Percentiles rank a stretch among this genome's conserved stretches.
phyloP scores from a whole-genome alignment of 2,888 invertebrate species.

The Macaria notata region DNA sequence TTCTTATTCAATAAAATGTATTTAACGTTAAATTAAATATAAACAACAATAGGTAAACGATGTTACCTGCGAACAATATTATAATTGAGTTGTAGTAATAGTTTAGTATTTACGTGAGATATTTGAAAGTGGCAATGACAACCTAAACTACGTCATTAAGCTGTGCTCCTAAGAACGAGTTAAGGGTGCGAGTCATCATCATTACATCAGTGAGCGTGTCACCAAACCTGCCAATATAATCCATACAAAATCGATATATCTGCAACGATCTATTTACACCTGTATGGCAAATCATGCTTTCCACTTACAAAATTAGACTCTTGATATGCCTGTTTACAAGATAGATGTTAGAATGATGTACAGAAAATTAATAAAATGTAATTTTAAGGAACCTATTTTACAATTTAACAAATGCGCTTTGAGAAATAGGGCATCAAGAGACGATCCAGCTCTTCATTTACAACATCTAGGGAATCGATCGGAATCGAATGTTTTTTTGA shows the following conservation, averaged over 20 bases:
- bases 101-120: constrained; percentile 23
- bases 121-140: constrained; percentile 39
- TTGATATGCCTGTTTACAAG: constrained; percentile 27
- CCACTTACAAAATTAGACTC: constrained; percentile 18
- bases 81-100: constrained; percentile 43
- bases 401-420: constrained; percentile 3
- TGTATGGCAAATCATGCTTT: constrained; percentile 3
- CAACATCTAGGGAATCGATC: too few relatives aligned
- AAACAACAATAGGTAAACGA: not conserved
- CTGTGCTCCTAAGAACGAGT: constrained; percentile 31
- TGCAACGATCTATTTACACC: constrained; percentile 14
- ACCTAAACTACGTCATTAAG: constrained; percentile 32
- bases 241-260: constrained; percentile 15
- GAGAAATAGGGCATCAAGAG: constrained; percentile 2
- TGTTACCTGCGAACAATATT: constrained; percentile 34
- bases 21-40: not conserved
- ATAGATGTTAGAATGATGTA: not conserved
- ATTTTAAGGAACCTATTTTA: too few relatives aligned
- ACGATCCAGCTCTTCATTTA: constrained; percentile 9
- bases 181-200: constrained; percentile 23
- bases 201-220: constrained; percentile 16
- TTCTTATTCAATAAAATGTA: constrained; percentile 48
- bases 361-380: too few relatives aligned
- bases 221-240: constrained; percentile 9
- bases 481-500: too few relatives aligned